These are phyloP conservation scores for Pachyuromys duprasi DNA, from an alignment of 2,797 vertebrate genomes.

Conservation along the genomic window DNA sequence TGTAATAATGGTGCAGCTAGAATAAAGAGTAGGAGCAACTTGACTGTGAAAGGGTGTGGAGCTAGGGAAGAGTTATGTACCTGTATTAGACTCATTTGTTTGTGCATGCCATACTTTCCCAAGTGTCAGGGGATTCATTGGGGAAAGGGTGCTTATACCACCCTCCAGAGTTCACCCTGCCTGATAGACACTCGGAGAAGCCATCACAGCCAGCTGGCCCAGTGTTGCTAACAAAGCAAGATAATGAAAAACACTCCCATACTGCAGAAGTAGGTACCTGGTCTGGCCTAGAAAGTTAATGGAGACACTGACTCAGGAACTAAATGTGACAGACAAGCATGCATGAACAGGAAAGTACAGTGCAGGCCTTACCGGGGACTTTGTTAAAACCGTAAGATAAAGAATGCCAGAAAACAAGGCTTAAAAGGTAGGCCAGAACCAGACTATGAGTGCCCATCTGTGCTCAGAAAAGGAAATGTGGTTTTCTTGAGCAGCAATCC, in stretches of 20 bases:
- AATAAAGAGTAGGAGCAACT: neutral
- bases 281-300: neutral
- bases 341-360: rapidly evolving
- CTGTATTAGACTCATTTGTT: neutral
- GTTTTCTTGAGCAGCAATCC: neutral
- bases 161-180: neutral
- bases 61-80: neutral
- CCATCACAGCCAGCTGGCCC: neutral
- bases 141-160: neutral
- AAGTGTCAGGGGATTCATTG: neutral
- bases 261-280: neutral
- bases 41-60: neutral
- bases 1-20: neutral
- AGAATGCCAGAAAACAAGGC: neutral
- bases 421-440: neutral
- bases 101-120: neutral
- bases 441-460: neutral
- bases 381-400: neutral
- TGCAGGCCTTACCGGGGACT: neutral
- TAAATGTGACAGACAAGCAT: neutral
- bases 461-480: neutral
- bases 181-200: neutral
- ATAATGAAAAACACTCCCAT: neutral
- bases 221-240: neutral
- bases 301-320: rapidly evolving